phyloP scores from a whole-genome alignment of 2,888 invertebrate species.

The Drosophila austrosaltans region DNA sequence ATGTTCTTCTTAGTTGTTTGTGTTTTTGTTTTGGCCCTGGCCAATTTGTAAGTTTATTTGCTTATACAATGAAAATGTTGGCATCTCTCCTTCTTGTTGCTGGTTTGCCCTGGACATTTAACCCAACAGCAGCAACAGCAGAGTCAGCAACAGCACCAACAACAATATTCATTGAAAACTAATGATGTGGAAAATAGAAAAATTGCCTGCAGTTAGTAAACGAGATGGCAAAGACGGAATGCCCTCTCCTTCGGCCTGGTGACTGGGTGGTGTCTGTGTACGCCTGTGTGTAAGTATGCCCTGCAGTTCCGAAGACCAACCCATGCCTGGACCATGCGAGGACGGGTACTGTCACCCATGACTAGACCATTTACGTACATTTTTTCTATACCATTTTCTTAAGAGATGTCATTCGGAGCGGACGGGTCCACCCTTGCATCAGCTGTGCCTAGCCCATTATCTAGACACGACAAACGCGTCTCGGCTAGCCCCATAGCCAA shows the following conservation, averaged over 20 bases:
- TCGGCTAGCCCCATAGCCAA: no score
- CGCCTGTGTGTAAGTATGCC: not conserved
- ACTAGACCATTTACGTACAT: no score
- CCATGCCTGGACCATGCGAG: no score
- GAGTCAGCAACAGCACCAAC: constrained; percentile 30
- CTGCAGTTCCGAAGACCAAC: no score
- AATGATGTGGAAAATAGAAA: constrained; percentile 78
- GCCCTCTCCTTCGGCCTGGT: not conserved
- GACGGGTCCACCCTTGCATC: no score
- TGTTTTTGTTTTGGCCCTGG: constrained; percentile 44
- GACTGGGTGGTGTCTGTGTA: not conserved
- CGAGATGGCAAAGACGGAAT: constrained; percentile 21
- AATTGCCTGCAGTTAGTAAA: constrained; percentile 69
- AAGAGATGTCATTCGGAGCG: no score
- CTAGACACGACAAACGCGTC: no score
- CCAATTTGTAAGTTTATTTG: constrained; percentile 75
- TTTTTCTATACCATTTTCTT: no score
- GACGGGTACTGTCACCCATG: no score
- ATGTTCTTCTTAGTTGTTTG: constrained; percentile 15
- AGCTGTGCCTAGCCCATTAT: no score
- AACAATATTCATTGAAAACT: constrained; percentile 75
- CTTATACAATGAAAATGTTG: constrained; percentile 55
- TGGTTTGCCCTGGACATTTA: constrained; percentile 50
- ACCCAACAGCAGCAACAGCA: constrained; percentile 42
- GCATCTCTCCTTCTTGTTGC: constrained; percentile 24